Percentiles rank a stretch among this genome's conserved stretches.
Conservation (phyloP, 2,888 invertebrate genomes). For the Acholoe squamosa region DNA sequence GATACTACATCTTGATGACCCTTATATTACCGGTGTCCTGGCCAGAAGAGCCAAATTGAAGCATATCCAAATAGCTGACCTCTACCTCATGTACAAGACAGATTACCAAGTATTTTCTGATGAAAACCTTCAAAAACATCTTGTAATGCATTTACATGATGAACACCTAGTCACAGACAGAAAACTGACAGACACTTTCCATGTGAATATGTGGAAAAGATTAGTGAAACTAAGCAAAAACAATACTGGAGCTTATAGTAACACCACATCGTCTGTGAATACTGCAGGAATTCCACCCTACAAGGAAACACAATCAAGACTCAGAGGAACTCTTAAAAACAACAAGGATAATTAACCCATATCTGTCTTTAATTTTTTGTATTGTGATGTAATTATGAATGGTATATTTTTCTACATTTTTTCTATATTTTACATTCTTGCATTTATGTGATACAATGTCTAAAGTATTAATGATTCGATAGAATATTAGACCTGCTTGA, state of each 20-base stretch:
- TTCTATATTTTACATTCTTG: not conserved
- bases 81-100: not conserved
- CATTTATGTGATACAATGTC: not conserved
- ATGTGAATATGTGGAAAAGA: not conserved
- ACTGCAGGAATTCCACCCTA: too few relatives aligned
- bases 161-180: not conserved
- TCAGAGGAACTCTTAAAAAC: not conserved
- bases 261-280: not conserved
- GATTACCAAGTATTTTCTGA: not conserved
- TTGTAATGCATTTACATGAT: constrained; percentile 21
- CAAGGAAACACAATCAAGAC: too few relatives aligned
- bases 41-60: not conserved
- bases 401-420: not conserved
- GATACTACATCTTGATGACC: not conserved
- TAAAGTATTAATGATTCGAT: not conserved
- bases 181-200: not conserved
- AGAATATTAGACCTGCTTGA: too few relatives aligned
- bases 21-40: constrained; percentile 34
- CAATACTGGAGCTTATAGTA: not conserved
- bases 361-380: not conserved
- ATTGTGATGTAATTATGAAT: not conserved
- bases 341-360: not conserved
- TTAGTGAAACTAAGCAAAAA: not conserved
- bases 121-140: not conserved
- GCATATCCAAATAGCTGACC: not conserved